Percentiles rank a stretch among this genome's conserved stretches.
Conservation (phyloP, 2,797 vertebrate genomes). For the Propithecus perrieri region DNA sequence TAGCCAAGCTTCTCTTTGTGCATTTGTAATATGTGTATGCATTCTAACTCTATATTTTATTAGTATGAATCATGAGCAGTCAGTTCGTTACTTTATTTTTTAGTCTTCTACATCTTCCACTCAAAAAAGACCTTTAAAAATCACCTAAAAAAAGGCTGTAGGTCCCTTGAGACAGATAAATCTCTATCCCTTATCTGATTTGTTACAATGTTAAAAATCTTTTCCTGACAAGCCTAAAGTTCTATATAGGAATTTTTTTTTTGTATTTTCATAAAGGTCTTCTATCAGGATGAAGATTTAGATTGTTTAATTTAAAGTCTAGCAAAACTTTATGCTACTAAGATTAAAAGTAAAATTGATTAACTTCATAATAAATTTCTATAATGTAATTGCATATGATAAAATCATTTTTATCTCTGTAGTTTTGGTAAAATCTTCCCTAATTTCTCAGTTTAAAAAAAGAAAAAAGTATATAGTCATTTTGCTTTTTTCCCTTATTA, state of each 20-base stretch:
- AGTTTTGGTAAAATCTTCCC: neutral
- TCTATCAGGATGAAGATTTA: neutral
- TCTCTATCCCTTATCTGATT: conserved; percentile 35
- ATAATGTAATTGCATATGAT: neutral
- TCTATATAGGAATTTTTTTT: neutral
- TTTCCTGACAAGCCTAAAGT: conserved; percentile 47
- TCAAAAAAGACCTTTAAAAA: conserved; percentile 64
- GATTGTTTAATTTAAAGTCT: conserved; percentile 50
- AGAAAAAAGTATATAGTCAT: neutral
- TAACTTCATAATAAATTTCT: conserved; percentile 9
- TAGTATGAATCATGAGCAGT: conserved; percentile 48
- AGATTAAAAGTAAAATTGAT: conserved; percentile 32
- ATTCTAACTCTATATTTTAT: conserved; percentile 51
- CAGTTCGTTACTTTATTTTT: conserved; percentile 31
- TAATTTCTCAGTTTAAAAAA: neutral
- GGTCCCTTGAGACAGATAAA: conserved; percentile 43
- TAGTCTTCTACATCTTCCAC: conserved; percentile 42
- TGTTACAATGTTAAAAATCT: conserved; percentile 55
- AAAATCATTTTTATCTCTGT: neutral
- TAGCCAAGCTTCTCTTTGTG: conserved; percentile 26
- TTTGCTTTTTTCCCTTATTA: neutral
- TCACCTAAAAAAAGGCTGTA: conserved; percentile 6
- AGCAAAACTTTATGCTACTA: neutral
- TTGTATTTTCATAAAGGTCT: conserved; percentile 45
- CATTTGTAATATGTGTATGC: conserved; percentile 6